Evolutionary conservation across 2,797 vertebrate genomes (phyloP).

Genomic region (Peromyscus attwateri): DNA sequence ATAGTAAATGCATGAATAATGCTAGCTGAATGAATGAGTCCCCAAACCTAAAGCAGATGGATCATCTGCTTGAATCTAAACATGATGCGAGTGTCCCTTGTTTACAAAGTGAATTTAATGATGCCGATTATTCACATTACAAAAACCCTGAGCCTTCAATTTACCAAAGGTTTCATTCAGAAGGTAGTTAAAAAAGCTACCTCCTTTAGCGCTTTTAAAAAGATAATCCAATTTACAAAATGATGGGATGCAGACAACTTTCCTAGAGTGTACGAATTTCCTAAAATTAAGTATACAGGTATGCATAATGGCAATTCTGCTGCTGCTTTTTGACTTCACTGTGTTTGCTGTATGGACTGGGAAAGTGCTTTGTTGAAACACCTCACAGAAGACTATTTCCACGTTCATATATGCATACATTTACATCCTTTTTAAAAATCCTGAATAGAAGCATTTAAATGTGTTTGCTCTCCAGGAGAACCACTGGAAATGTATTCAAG

Average conservation of each 20-base stretch:
- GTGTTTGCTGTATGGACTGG: constrained; percentile 64
- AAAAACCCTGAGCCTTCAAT: neutral
- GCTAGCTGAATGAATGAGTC: constrained; percentile 64
- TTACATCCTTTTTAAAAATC: constrained; percentile 73
- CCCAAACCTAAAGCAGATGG: constrained; percentile 67
- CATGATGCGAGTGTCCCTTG: constrained; percentile 56
- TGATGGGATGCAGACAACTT: constrained; percentile 29
- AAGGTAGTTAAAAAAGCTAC: constrained; percentile 53
- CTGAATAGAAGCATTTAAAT: constrained; percentile 76
- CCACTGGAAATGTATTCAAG: constrained; percentile 46
- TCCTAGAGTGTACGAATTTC: constrained; percentile 20
- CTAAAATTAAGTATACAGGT: constrained; percentile 50
- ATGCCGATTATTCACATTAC: constrained; percentile 56
- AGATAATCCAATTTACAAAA: constrained; percentile 71
- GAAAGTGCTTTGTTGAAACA: constrained; percentile 63
- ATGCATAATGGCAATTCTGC: neutral
- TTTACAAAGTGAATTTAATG: constrained; percentile 69
- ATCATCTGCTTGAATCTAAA: constrained; percentile 69
- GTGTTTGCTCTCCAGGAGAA: constrained; percentile 65
- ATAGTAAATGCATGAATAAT: constrained; percentile 66
- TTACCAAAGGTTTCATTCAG: constrained; percentile 54
- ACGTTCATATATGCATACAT: constrained; percentile 65
- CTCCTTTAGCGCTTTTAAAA: constrained; percentile 55
- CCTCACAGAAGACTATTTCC: constrained; percentile 61
- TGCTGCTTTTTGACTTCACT: constrained; percentile 68